These are phyloP conservation scores for Lutjanus argentimaculatus DNA, from an alignment of 2,797 vertebrate species.

Conservation along the genomic window DNA sequence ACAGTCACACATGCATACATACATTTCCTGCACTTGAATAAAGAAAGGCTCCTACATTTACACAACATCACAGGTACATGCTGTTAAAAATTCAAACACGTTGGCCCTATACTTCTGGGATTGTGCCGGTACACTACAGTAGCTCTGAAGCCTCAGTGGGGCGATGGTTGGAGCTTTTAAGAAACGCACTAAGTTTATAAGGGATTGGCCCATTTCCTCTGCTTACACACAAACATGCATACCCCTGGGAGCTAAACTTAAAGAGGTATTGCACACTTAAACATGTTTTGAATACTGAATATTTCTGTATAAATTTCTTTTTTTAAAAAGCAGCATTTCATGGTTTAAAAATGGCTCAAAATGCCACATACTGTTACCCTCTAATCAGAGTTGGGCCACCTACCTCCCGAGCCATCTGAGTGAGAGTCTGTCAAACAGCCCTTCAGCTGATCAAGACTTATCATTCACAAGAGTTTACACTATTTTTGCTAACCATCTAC, in stretches of 20 bases:
- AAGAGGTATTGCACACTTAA: too few relatives aligned
- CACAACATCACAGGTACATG: neutral
- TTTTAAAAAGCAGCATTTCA: too few relatives aligned
- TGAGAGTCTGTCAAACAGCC: too few relatives aligned
- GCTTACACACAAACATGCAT: neutral
- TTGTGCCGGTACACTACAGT: conserved; percentile 18
- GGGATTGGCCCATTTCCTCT: neutral
- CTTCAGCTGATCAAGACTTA: too few relatives aligned
- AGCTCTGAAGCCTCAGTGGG: neutral
- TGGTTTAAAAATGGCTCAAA: too few relatives aligned
- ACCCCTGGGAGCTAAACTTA: neutral
- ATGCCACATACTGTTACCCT: too few relatives aligned
- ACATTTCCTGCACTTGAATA: neutral
- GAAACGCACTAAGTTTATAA: neutral
- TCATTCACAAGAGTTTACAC: too few relatives aligned
- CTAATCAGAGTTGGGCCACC: too few relatives aligned
- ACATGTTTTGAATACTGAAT: too few relatives aligned
- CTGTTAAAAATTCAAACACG: conserved; percentile 33
- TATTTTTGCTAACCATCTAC: too few relatives aligned
- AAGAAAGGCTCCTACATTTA: neutral
- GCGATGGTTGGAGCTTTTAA: conserved; percentile 6
- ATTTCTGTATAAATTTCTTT: too few relatives aligned
- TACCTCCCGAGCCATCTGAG: too few relatives aligned
- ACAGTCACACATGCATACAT: neutral
- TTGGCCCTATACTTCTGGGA: conserved; percentile 1